Conservation (phyloP, 2,113 vertebrate genomes). For the Pachycephala philippinensis region DNA sequence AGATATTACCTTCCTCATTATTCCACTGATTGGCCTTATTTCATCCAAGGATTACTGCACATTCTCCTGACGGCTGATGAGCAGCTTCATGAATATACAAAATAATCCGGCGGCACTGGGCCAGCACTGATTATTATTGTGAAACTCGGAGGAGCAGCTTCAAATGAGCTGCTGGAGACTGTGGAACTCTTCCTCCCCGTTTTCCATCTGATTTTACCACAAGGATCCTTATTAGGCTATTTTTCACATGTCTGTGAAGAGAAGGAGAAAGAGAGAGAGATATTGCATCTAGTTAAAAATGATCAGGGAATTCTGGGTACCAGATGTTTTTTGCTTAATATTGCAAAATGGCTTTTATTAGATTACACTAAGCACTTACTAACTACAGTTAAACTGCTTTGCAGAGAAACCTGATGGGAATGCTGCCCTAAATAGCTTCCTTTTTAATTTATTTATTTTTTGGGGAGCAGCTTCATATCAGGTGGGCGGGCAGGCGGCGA, state of each 20-base stretch:
- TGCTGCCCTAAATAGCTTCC: conserved; percentile 77
- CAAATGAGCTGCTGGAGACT: conserved; percentile 79
- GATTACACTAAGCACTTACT: conserved; percentile 84
- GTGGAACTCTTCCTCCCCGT: conserved; percentile 74
- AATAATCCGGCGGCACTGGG: conserved; percentile 84
- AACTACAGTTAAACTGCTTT: conserved; percentile 86
- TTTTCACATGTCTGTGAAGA: conserved; percentile 81
- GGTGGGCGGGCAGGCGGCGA: neutral
- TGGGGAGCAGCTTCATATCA: neutral
- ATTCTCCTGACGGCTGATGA: conserved; percentile 88
- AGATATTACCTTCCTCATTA: conserved; percentile 91
- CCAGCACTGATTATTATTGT: conserved; percentile 86
- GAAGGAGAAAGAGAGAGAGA: conserved; percentile 75
- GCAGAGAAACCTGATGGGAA: conserved; percentile 78
- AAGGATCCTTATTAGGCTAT: conserved; percentile 83
- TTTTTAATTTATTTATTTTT: conserved; percentile 25
- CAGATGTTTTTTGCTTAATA: conserved; percentile 89
- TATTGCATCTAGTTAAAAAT: conserved; percentile 84
- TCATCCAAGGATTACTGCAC: conserved; percentile 90
- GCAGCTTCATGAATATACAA: conserved; percentile 89
- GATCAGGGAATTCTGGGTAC: conserved; percentile 86
- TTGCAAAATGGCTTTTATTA: conserved; percentile 88
- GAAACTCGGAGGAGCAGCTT: conserved; percentile 78
- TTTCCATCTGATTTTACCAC: conserved; percentile 83
- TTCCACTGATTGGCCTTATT: conserved; percentile 90